Percentiles rank a stretch among this genome's conserved stretches.
Conservation (phyloP, 2,888 invertebrate genomes). For the Leptinotarsa haldemani region DNA sequence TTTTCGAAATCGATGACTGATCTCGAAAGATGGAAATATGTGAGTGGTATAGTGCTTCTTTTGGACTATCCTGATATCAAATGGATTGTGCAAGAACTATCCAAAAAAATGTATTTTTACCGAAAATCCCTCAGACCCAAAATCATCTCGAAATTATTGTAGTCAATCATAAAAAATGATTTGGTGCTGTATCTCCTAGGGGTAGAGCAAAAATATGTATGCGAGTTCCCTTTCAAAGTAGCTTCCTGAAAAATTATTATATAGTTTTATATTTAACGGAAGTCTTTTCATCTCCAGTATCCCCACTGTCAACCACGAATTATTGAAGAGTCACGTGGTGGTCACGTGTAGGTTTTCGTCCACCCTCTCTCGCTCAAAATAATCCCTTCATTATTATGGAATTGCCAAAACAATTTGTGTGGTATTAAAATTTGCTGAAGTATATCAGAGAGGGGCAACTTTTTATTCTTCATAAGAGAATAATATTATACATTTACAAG, state of each 20-base stretch:
- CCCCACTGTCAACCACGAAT: slow-evolving; percentile 54
- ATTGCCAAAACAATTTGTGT: slow-evolving; percentile 12
- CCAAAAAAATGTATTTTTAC: no score
- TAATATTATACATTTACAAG: no score
- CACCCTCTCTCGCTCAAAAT: slow-evolving; percentile 32
- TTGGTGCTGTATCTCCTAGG: neutral
- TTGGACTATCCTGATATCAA: no score
- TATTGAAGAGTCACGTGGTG: slow-evolving; percentile 55
- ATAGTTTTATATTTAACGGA: slow-evolving; percentile 48
- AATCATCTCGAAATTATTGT: neutral
- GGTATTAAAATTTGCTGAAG: neutral
- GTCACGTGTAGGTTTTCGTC: slow-evolving; percentile 52
- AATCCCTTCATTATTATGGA: slow-evolving; percentile 33
- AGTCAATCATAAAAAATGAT: neutral
- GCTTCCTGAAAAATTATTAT: slow-evolving; percentile 2
- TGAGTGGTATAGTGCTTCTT: no score
- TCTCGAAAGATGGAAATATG: no score
- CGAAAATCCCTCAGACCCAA: no score
- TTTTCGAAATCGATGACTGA: no score
- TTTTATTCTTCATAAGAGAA: no score
- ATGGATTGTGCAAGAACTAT: no score
- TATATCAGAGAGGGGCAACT: neutral
- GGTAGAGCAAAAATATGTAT: neutral
- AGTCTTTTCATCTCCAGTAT: slow-evolving; percentile 56
- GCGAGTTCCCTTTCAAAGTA: neutral